Percentiles rank a stretch among this genome's conserved stretches.
phyloP scores from a whole-genome alignment of 2,113 vertebrate genomes.

The Galbula dea region DNA sequence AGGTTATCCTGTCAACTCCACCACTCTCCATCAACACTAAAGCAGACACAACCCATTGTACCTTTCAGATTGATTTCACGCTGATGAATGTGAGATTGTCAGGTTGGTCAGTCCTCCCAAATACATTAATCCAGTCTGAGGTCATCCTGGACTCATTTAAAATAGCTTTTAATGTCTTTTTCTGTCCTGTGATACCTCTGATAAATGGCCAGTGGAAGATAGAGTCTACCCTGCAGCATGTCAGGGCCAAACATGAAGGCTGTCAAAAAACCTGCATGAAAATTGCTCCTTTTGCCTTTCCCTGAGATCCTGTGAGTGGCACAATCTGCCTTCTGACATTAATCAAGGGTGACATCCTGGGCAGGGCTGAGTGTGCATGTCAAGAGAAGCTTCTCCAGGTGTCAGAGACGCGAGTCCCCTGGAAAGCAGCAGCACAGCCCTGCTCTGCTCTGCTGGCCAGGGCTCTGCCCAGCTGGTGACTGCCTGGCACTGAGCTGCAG shows the following conservation, averaged over 20 bases:
- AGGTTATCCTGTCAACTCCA: neutral
- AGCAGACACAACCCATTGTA: neutral
- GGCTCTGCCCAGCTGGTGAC: neutral
- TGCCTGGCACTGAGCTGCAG: no score
- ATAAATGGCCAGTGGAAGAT: slow-evolving; percentile 23
- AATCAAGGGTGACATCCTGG: neutral
- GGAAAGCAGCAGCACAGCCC: neutral
- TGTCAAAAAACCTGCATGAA: slow-evolving; percentile 53
- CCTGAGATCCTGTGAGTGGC: slow-evolving; percentile 1
- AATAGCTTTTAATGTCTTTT: slow-evolving; percentile 20
- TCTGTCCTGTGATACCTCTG: slow-evolving; percentile 7
- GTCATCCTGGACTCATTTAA: slow-evolving; percentile 46
- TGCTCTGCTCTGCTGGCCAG: neutral
- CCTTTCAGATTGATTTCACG: slow-evolving; percentile 37
- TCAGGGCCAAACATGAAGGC: slow-evolving; percentile 41
- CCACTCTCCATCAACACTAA: neutral
- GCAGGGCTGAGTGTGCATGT: neutral
- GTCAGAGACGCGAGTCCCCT: neutral
- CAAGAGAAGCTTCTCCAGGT: slow-evolving; percentile 13
- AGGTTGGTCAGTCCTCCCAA: slow-evolving; percentile 14
- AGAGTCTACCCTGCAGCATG: neutral
- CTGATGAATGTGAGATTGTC: slow-evolving; percentile 40
- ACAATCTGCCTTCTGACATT: slow-evolving; percentile 23
- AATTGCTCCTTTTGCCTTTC: neutral
- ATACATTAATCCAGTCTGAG: slow-evolving; percentile 45